Base-by-base conservation (phyloP, 2,797 vertebrate species). In the Ctenopoma multispine region DNA sequence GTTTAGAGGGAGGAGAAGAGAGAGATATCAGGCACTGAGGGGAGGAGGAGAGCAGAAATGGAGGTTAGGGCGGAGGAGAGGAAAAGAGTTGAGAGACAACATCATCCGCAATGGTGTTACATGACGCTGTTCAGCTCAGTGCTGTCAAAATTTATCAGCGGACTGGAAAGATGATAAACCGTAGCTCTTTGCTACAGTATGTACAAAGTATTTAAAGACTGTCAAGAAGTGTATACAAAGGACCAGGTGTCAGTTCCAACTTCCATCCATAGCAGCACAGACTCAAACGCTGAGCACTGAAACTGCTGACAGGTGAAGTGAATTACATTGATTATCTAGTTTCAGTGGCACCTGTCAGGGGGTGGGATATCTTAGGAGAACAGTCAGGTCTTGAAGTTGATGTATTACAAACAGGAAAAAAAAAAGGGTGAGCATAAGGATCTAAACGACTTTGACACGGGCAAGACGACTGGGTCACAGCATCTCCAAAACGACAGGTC, bases 141-240 rank as follows among this genome's bases (percentile, higher is more conserved):
- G 55, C 61, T 71, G 79, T 80, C 85, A 75, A 14, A 70, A 75
- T 51, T 1, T 23, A 79, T 78, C 73, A 70, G 63, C 24, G 29
- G 68, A 55, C 51, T 23, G 47, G 31, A 69, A 60, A 58, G 59
- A 77, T 75, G 70, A 82, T 63, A 46, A 79, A 68, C 13, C 20
- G 54, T 17, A 59, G 41, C 49, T 63, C 48, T 40, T 60, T 50
- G 43, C 27, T 65, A n/a, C 17, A 50, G n/a, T n/a, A 7, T 75
- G 50, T 62, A 29, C n/a, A 23, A 5, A 15, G 49, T 56, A 62
- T 69, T 71, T 58, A 27, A 68, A 46, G 21, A 27, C 11, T 21
- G 24, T 36, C 24, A 27, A 36, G 51, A 51, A 20, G 31, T 55
- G 8, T 13, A 18, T 23, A 56, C 17, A 60, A 12, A 75, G 11